Base-by-base conservation (phyloP, 2,113 vertebrate species). In the Scolopax mira region DNA sequence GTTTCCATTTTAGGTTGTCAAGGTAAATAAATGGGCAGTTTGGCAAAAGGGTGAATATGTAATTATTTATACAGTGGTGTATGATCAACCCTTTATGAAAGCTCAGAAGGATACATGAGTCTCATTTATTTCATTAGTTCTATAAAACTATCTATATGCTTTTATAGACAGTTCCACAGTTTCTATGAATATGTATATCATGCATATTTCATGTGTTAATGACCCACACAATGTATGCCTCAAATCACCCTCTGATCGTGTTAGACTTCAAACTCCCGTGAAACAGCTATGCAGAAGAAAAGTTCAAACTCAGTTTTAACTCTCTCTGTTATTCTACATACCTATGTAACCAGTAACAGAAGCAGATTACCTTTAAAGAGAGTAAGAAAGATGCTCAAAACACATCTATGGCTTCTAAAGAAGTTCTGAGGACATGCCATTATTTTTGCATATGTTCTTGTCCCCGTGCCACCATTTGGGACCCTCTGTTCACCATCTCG, bases 1-100 rank as follows among this genome's bases (percentile, higher is more conserved):
- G 62, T 62, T 89, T 93, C 78, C 58, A 84, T 82, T 82, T 89
- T 89, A 92, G 67, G 35, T 31, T 90, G 78, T 49, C 41, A 89
- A 64, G 72, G 88, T 73, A 93, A 97, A 96, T 78, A 80, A 94
- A 73, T 17, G 52, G 48, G 75, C 31, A 79, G 27, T 54, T 85
- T 93, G 75, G 80, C 27, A 57, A 89, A 55, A 24, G n/a, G 67
- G 25, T 57, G 37, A 80, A 84, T 54, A 62, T 31, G 18, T 82
- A 77, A 75, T 93, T 75, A 84, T 49, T 60, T 57, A 42, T 49
- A 73, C 5, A 46, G 58, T 58, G 41, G 23, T 37, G 9, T 66
- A 27, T 13, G 39, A 86, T 71, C 46, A 82, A 46, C 18, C 13
- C 39, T 42, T 73, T 85, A 48, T 3, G 4, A 83, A 81, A 89